Evolutionary conservation across 2,888 invertebrate species (phyloP).

Genomic region (Caenorhabditis sulstoni): DNA sequence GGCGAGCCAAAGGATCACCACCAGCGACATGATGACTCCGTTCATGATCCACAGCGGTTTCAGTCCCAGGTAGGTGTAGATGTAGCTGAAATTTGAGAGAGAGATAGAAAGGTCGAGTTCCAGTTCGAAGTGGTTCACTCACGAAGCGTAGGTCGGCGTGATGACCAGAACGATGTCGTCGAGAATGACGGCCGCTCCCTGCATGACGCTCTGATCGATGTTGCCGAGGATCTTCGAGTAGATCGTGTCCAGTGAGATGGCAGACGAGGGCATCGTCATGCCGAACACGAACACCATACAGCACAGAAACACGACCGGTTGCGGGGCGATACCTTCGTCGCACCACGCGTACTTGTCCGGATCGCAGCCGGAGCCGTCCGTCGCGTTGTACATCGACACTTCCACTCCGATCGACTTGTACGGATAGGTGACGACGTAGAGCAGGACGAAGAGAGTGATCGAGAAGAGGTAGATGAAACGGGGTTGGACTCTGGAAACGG

Average conservation of each 20-base stretch:
- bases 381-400: constrained; percentile 55
- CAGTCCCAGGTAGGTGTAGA: constrained; percentile 58
- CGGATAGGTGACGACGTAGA: constrained; percentile 71
- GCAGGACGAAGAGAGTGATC: constrained; percentile 56
- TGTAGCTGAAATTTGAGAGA: constrained; percentile 55
- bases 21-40: constrained; percentile 50
- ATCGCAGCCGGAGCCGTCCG: constrained; percentile 57
- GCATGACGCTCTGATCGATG: constrained; percentile 64
- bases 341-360: constrained; percentile 59
- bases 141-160: constrained; percentile 63
- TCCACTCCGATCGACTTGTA: constrained; percentile 65
- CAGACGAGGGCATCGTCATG: constrained; percentile 52
- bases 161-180: constrained; percentile 58
- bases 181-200: constrained; percentile 55
- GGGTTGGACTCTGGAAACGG: constrained; percentile 39
- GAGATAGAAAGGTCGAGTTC: not conserved
- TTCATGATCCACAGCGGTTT: constrained; percentile 62
- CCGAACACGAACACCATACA: constrained; percentile 64
- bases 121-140: constrained; percentile 9
- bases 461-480: constrained; percentile 48
- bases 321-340: constrained; percentile 42
- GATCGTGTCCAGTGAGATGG: constrained; percentile 58
- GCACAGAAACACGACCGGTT: constrained; percentile 60
- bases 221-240: constrained; percentile 61
- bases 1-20: constrained; percentile 45